Base-by-base conservation (phyloP, 2,797 vertebrate species). In the Artibeus lituratus region DNA sequence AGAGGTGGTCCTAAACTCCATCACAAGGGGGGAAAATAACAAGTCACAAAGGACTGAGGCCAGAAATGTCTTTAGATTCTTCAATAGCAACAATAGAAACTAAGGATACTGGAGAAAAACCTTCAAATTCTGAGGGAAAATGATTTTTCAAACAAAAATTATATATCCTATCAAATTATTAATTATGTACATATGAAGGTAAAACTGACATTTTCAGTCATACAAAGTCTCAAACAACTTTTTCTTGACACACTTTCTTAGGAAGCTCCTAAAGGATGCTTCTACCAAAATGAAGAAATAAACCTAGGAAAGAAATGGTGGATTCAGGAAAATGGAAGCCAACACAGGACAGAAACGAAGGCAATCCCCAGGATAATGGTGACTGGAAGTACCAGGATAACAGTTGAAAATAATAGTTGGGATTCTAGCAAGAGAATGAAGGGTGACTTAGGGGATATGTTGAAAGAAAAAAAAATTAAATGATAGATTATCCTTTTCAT, bases 311-410 rank as follows among this genome's bases (percentile, higher is more conserved):
- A 76, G n/a, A 49, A 92, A 76, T 32, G 11, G 29, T 42, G 39
- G 35, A 92, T 62, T 51, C 35, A 95, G 51, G 70, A 92, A 87
- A 95, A 82, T 57, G 76, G 69, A 87, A 26, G n/a, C n/a, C n/a
- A 74, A 87, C 44, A 42, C 44, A n/a, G 29, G 29, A 84, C 35
- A 81, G 37, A 78, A 87, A 44, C 70, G 92, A 88, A 62, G 65
- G 32, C 78, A 72, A 70, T 62, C 42, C 19, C 78, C 15, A 51
- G 35, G 49, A 51, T 24, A 83, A 81, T 62, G 16, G 21, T 74
- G 69, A 74, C n/a, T 0, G 2, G 49, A 95, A 92, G 70, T 44
- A 80, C n/a, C 32, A 85, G 32, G 32, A 80, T 18, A 11, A 80
- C 44, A 80, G 47, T 12, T 55, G 16, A 69, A 87, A 95, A 88